Evolutionary conservation across 2,113 vertebrate species (phyloP), one percentile per base, ranked within the genome.

Genomic region (Tupaia tana): DNA sequence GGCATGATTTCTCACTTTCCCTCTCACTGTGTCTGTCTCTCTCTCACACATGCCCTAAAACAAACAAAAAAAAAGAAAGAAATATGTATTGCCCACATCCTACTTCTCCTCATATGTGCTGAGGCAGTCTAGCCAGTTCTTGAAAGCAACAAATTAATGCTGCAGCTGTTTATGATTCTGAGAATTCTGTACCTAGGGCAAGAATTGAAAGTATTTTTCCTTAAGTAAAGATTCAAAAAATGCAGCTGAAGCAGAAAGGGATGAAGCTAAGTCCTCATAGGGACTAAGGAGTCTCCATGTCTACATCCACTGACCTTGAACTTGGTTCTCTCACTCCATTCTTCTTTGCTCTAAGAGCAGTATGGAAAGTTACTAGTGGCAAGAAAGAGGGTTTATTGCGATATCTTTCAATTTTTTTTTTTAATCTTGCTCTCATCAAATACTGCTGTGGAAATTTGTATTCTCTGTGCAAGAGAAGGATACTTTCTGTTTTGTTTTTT

Each of bases 211-310:
- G 24, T 11, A 6, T 77, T 88, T 63, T 91, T 24, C 66, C 56
- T 93, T 67, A 86, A 92, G 64, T 12, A 56, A 20, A 89, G 27
- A 93, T 66, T 81, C 27, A 71, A 56, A 27, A 89, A 90, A 87
- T 34, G 9, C 29, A 81, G 56, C 31, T 69, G 56, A 77, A 91
- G 69, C 70, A 77, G 63, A 95, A 91, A 78, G 5, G 19, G 54
- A 91, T 87, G 70, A 84, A 89, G 19, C 7, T 56, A 5, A 15
- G 25, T 70, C 43, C 52, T 69, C 31, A 7, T 12, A 8, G n/a
- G 19, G 63, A 71, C 10, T 4, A 34, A 75, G 3, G 31, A 70
- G 24, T 66, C 64, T 52, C 25, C 66, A 67, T 29, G 24, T 52
- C 7, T 67, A 10, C 7, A 85, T 54, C 56, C 56, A 67, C 73